Evolutionary conservation across 2,113 vertebrate species (phyloP).

Genomic region (Corvus moneduloides): DNA sequence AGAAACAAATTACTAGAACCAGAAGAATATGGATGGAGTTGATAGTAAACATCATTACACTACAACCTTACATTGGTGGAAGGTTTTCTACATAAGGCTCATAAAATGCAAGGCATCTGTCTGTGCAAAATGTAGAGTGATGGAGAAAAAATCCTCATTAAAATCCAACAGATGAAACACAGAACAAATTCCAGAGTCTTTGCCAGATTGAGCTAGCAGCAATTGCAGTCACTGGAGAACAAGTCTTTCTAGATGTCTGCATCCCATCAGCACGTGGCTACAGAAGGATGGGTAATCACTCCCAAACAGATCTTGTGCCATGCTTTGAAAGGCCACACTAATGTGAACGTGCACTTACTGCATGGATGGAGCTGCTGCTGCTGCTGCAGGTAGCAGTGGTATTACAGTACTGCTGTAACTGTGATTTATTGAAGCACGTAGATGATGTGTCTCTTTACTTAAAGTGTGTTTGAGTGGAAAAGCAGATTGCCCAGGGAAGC

Average conservation of each 20-base stretch:
- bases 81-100: not conserved
- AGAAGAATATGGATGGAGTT: not conserved
- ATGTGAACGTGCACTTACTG: not conserved
- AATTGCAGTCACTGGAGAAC: not conserved
- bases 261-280: not conserved
- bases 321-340: not conserved
- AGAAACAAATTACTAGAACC: not conserved
- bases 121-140: not conserved
- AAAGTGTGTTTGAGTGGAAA: not conserved
- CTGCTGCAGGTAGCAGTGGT: not conserved
- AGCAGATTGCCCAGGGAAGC: not conserved
- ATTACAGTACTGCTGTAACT: no score
- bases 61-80: not conserved
- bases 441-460: not conserved
- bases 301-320: not conserved
- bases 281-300: not conserved
- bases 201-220: not conserved
- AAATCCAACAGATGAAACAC: slow-evolving; percentile 1
- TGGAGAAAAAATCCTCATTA: not conserved
- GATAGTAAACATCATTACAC: not conserved
- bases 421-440: accelerated
- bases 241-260: not conserved
- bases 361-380: not conserved
- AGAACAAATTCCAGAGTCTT: slow-evolving; percentile 19
- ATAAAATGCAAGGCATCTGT: slow-evolving; percentile 14